Evolutionary conservation across 2,113 vertebrate species (phyloP).

Genomic region (Macaca fascicularis): T2T-MFA8v1.1 NC_088376.1:112290001-112290500

Average conservation of each 20-base stretch:
- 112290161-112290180: neutral
- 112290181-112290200: neutral
- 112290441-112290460: neutral
- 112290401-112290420: neutral
- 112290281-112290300: neutral
- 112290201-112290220: neutral
- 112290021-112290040: neutral
- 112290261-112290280: neutral
- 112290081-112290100: fast-evolving
- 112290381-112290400: neutral
- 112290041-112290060: neutral
- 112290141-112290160: neutral
- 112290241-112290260: slow-evolving; percentile 26
- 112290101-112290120: neutral
- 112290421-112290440: neutral
- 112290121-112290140: neutral
- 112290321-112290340: neutral
- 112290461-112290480: neutral
- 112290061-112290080: neutral
- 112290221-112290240: neutral
- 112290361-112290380: neutral
- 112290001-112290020: neutral
- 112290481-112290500: neutral
- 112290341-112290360: neutral
- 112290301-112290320: neutral